phyloP scores from a whole-genome alignment of 2,888 invertebrate genomes.

The Philopedon plagiatum region DNA sequence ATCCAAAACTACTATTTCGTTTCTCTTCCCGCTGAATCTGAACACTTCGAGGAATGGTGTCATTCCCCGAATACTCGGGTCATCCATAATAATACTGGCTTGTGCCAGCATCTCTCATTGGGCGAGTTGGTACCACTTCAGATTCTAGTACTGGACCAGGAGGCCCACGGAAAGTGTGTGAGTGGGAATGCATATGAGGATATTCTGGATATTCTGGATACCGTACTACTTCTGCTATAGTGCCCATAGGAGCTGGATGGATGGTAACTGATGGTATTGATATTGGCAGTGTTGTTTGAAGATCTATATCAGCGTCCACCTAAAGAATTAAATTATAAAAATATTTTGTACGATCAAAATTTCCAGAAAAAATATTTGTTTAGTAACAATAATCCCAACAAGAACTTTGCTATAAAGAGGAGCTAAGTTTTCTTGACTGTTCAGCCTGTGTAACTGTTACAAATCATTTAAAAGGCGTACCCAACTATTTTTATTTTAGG shows the following conservation, averaged over 20 bases:
- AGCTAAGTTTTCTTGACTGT: too few relatives aligned
- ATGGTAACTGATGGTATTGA: slow-evolving; percentile 73
- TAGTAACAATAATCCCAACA: too few relatives aligned
- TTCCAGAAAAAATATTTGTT: too few relatives aligned
- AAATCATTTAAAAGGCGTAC: too few relatives aligned
- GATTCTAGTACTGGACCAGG: slow-evolving; percentile 68
- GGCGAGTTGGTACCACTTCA: slow-evolving; percentile 72
- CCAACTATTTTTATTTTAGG: too few relatives aligned
- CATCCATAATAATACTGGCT: slow-evolving; percentile 81
- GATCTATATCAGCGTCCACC: slow-evolving; percentile 81
- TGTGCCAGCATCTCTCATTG: slow-evolving; percentile 43
- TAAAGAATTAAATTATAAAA: slow-evolving; percentile 5
- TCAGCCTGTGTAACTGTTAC: too few relatives aligned
- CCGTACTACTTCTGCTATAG: slow-evolving; percentile 65
- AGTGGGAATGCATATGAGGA: slow-evolving; percentile 58
- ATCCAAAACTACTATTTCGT: slow-evolving; percentile 61
- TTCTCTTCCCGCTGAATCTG: slow-evolving; percentile 40
- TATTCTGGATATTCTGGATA: slow-evolving; percentile 49
- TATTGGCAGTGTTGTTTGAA: slow-evolving; percentile 77
- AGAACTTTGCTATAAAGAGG: too few relatives aligned
- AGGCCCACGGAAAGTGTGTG: slow-evolving; percentile 65
- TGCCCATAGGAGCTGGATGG: slow-evolving; percentile 66
- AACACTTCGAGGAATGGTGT: slow-evolving; percentile 50
- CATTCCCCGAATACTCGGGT: slow-evolving; percentile 70
- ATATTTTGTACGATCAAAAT: not conserved